These are phyloP conservation scores for Micrasema longulum DNA, from an alignment of 1,140 invertebrate genomes.

Conservation along the genomic window DNA sequence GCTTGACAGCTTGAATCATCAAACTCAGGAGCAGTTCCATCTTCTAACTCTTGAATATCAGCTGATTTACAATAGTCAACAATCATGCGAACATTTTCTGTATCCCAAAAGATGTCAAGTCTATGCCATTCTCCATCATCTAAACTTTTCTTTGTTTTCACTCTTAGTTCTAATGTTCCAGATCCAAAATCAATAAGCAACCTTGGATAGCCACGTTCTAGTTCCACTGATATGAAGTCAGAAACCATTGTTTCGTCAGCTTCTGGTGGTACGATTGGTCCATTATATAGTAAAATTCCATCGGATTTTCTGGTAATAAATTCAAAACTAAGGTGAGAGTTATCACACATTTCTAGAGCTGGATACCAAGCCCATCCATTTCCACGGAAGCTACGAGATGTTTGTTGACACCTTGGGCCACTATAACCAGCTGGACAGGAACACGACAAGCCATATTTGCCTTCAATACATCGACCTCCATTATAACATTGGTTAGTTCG, in stretches of 20 bases:
- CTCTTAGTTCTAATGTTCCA: conserved; percentile 88
- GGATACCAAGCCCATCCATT: conserved; percentile 97
- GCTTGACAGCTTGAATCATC: conserved; percentile 91
- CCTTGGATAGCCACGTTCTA: conserved; percentile 90
- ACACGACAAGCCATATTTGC: conserved; percentile 87
- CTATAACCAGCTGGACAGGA: conserved; percentile 92
- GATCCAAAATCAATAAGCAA: conserved; percentile 95
- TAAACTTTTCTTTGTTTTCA: conserved; percentile 87
- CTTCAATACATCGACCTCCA: conserved; percentile 92
- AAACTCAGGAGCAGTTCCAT: conserved; percentile 86
- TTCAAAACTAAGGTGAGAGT: conserved; percentile 93
- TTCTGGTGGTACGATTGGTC: conserved; percentile 93
- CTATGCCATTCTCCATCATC: conserved; percentile 97
- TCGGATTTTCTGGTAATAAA: conserved; percentile 92
- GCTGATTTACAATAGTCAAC: conserved; percentile 93
- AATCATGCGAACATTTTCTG: conserved; percentile 90
- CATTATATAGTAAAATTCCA: conserved; percentile 95
- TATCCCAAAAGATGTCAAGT: conserved; percentile 95
- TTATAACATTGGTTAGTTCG: conserved; percentile 92
- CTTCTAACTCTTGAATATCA: conserved; percentile 87
- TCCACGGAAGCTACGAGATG: conserved; percentile 90
- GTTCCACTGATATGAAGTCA: conserved; percentile 94
- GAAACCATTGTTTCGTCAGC: conserved; percentile 88
- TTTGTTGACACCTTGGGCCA: conserved; percentile 96
- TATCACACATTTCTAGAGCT: conserved; percentile 94